Evolutionary conservation across 2,113 vertebrate species (phyloP).

Genomic region (Manacus vitellinus): DNA sequence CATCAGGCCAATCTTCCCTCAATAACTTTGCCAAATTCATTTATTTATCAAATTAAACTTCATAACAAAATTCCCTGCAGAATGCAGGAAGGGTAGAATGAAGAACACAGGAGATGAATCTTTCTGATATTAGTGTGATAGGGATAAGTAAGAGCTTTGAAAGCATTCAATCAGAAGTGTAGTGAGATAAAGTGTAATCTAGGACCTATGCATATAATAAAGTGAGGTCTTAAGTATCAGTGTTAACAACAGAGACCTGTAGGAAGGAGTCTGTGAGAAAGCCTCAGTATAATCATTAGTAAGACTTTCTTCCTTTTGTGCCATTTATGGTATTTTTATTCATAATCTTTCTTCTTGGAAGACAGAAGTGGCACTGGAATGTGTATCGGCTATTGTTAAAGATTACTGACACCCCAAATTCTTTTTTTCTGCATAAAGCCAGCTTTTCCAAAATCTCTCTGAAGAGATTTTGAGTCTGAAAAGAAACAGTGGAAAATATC

Average conservation of each 20-base stretch:
- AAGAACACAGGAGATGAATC: neutral
- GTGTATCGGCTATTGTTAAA: neutral
- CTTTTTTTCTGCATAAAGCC: neutral
- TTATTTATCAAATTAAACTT: neutral
- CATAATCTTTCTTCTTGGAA: neutral
- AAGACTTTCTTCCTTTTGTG: neutral
- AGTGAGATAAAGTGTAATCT: neutral
- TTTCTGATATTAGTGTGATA: neutral
- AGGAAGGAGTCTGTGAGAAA: neutral
- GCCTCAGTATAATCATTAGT: neutral
- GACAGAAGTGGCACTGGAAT: neutral
- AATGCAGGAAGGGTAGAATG: neutral
- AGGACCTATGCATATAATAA: neutral
- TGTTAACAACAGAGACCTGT: neutral
- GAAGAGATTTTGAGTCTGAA: neutral
- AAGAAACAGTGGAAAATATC: neutral
- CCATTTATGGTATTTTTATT: neutral
- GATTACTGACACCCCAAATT: neutral
- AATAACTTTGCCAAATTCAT: neutral
- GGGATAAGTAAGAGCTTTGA: neutral
- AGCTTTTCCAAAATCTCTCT: neutral
- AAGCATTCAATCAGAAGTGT: neutral
- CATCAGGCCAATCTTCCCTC: neutral
- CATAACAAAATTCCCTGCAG: neutral
- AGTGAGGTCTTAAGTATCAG: neutral